These are phyloP conservation scores for Melanostoma mellinum DNA, from an alignment of 2,888 invertebrate genomes.

Conservation along the genomic window DNA sequence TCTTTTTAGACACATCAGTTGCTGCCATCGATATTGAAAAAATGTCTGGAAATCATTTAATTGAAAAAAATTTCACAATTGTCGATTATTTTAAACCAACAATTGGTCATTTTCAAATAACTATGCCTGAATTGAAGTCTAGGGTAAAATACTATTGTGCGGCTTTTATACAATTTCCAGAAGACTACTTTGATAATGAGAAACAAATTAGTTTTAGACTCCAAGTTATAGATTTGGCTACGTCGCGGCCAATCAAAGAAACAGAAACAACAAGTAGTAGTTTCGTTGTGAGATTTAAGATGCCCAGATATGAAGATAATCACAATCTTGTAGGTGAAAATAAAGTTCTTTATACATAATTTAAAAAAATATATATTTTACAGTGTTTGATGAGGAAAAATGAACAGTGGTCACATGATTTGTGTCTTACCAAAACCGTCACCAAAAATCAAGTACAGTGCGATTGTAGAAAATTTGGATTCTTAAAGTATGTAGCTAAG, in stretches of 20 bases:
- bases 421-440: constrained; percentile 44
- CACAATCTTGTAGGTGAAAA: constrained; percentile 47
- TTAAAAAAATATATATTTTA: not conserved
- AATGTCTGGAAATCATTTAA: constrained; percentile 60
- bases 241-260: constrained; percentile 42
- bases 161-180: constrained; percentile 65
- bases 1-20: constrained; percentile 43
- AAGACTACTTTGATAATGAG: constrained; percentile 61
- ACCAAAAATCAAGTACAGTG: constrained; percentile 41
- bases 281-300: constrained; percentile 38
- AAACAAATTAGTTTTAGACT: constrained; percentile 33
- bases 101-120: constrained; percentile 44
- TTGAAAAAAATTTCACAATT: constrained; percentile 65
- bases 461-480: constrained; percentile 55
- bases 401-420: constrained; percentile 52
- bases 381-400: constrained; percentile 58
- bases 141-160: constrained; percentile 60
- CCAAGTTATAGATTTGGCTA: constrained; percentile 51
- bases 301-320: constrained; percentile 25
- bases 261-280: constrained; percentile 16
- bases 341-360: not conserved
- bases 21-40: constrained; percentile 63
- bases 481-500: constrained; percentile 36
- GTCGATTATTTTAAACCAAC: constrained; percentile 38
- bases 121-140: constrained; percentile 43